phyloP scores from a whole-genome alignment of 2,113 vertebrate species.

The Silurus asotus region DNA sequence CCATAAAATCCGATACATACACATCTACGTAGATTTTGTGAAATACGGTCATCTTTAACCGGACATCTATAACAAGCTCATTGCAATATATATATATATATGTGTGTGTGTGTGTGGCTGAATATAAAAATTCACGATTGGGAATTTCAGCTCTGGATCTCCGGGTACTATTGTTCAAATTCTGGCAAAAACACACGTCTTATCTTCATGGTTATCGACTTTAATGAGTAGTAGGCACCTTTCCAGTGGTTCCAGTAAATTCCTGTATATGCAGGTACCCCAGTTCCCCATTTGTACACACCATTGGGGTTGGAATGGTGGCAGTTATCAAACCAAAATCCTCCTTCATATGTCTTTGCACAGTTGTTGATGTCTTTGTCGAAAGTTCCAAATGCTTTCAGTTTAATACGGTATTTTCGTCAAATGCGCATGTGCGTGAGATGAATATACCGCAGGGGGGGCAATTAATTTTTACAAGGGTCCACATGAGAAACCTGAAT shows the following conservation, averaged over 20 bases:
- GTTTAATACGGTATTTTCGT: too few relatives aligned
- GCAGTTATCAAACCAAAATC: slow-evolving; percentile 77
- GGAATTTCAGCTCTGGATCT: background rate
- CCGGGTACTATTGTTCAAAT: background rate
- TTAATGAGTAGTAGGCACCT: slow-evolving; percentile 45
- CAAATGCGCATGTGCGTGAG: too few relatives aligned
- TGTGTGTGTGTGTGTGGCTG: background rate
- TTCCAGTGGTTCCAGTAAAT: slow-evolving; percentile 49
- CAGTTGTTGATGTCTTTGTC: slow-evolving; percentile 81
- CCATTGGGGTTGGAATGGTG: slow-evolving; percentile 72
- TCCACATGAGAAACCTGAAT: too few relatives aligned
- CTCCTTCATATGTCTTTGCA: slow-evolving; percentile 65
- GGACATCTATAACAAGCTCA: background rate
- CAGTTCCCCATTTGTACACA: slow-evolving; percentile 56
- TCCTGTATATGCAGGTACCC: background rate
- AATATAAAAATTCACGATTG: background rate
- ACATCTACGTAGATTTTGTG: background rate
- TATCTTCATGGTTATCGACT: slow-evolving; percentile 5
- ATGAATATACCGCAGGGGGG: too few relatives aligned
- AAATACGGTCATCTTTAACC: background rate
- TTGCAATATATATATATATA: background rate
- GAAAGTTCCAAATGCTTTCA: slow-evolving; percentile 79
- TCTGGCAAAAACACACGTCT: background rate
- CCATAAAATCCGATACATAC: too few relatives aligned
- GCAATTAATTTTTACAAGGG: too few relatives aligned